phyloP scores from a whole-genome alignment of 2,113 vertebrate genomes.

The Labeo rohita region DNA sequence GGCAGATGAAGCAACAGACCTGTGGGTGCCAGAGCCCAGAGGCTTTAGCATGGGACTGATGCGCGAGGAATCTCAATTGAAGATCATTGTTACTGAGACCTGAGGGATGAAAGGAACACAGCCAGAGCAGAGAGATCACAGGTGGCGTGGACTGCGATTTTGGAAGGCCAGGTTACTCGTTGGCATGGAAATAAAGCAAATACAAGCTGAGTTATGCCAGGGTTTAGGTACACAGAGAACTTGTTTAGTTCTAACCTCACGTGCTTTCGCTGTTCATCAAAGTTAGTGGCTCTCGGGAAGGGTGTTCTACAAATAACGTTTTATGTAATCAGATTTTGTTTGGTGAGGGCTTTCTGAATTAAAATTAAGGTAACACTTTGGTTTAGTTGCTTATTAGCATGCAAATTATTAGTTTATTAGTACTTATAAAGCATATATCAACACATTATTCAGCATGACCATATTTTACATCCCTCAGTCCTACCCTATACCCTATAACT shows the following conservation, averaged over 20 bases:
- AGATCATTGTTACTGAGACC: slow-evolving; percentile 58
- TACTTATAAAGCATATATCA: too few relatives aligned
- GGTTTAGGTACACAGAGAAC: slow-evolving; percentile 27
- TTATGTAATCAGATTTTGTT: not conserved
- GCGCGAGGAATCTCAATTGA: slow-evolving; percentile 61
- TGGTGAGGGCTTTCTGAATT: not conserved
- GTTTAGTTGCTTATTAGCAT: too few relatives aligned
- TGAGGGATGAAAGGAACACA: slow-evolving; percentile 51
- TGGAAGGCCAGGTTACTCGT: slow-evolving; percentile 13
- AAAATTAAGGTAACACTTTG: not conserved
- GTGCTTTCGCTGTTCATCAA: not conserved
- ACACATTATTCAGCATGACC: too few relatives aligned
- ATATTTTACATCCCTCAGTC: too few relatives aligned
- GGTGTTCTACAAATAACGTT: not conserved
- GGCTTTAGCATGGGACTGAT: slow-evolving; percentile 53
- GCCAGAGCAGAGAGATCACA: slow-evolving; percentile 54
- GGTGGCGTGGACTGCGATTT: not conserved
- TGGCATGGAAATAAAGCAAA: slow-evolving; percentile 30
- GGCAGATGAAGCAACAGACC: slow-evolving; percentile 58
- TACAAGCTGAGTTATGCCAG: not conserved
- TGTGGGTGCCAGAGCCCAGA: slow-evolving; percentile 54
- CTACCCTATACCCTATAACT: too few relatives aligned
- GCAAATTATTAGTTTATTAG: too few relatives aligned
- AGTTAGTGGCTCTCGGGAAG: not conserved
- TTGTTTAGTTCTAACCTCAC: not conserved